Conservation (phyloP, 2,113 vertebrate genomes). For the Pachyramphus minor region DNA sequence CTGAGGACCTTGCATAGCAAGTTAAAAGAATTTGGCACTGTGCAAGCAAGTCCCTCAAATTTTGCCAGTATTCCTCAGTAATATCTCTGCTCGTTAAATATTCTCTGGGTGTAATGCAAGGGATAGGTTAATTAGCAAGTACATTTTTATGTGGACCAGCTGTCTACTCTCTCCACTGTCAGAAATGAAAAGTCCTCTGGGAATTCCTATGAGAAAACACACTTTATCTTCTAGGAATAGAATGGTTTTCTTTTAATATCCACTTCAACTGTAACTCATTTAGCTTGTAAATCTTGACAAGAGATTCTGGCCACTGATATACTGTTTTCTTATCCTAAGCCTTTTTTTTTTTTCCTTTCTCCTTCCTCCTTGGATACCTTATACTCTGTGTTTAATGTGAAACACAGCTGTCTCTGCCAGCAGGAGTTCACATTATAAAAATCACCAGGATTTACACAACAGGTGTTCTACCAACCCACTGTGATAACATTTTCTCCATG, state of each 20-base stretch:
- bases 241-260: conserved; percentile 24
- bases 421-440: conserved; percentile 51
- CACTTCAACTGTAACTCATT: conserved; percentile 2
- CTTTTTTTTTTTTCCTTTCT: neutral
- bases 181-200: conserved; percentile 33
- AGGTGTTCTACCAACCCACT: conserved; percentile 39
- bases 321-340: conserved; percentile 32
- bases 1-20: neutral
- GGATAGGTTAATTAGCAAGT: neutral
- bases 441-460: conserved; percentile 47
- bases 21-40: neutral
- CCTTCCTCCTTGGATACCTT: conserved; percentile 38
- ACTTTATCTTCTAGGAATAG: conserved; percentile 45
- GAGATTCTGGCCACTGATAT: neutral
- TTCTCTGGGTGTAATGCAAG: neutral
- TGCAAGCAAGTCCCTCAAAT: neutral
- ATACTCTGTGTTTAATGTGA: conserved; percentile 37
- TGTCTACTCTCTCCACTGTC: conserved; percentile 17
- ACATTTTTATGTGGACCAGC: conserved; percentile 32
- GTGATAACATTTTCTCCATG: conserved; percentile 1
- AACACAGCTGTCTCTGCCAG: conserved; percentile 55
- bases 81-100: neutral
- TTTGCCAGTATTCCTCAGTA: conserved; percentile 14
- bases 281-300: conserved; percentile 26
- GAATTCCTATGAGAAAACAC: conserved; percentile 22